phyloP scores from a whole-genome alignment of 2,113 vertebrate species.

The Rhinolophus sinicus region DNA sequence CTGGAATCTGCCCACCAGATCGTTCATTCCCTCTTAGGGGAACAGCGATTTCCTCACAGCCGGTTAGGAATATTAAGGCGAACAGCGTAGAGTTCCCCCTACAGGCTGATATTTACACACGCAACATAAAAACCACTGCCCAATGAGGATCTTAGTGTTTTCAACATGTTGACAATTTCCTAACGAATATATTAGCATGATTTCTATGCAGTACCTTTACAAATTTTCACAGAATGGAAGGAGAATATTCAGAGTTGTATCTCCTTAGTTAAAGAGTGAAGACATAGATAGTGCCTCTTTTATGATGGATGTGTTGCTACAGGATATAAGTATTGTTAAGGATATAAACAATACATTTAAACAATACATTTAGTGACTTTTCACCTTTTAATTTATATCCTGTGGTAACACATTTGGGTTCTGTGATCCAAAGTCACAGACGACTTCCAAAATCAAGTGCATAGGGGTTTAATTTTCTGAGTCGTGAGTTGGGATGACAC shows the following conservation, averaged over 20 bases:
- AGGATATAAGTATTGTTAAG: no score
- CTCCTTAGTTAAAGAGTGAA: not conserved
- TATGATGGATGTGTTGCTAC: not conserved
- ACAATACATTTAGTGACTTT: not conserved
- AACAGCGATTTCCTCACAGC: not conserved
- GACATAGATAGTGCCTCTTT: not conserved
- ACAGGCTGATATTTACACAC: slow-evolving; percentile 25
- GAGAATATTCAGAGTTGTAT: not conserved
- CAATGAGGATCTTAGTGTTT: not conserved
- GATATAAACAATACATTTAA: not conserved
- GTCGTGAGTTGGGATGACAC: not conserved
- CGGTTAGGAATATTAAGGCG: slow-evolving; percentile 39
- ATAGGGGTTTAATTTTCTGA: not conserved
- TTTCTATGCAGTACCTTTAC: not conserved
- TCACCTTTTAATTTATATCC: not conserved
- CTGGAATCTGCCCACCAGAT: not conserved
- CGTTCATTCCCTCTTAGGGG: not conserved
- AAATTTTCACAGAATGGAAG: not conserved
- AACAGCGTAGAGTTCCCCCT: slow-evolving; percentile 57
- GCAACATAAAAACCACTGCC: not conserved
- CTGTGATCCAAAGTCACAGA: not conserved
- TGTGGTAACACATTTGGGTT: not conserved
- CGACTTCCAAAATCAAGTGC: not conserved
- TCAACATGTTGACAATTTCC: not conserved
- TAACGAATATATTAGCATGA: not conserved